These are phyloP conservation scores for Apistogramma diplotaenia DNA, from an alignment of 2,113 vertebrate genomes.

Conservation along the genomic window DNA sequence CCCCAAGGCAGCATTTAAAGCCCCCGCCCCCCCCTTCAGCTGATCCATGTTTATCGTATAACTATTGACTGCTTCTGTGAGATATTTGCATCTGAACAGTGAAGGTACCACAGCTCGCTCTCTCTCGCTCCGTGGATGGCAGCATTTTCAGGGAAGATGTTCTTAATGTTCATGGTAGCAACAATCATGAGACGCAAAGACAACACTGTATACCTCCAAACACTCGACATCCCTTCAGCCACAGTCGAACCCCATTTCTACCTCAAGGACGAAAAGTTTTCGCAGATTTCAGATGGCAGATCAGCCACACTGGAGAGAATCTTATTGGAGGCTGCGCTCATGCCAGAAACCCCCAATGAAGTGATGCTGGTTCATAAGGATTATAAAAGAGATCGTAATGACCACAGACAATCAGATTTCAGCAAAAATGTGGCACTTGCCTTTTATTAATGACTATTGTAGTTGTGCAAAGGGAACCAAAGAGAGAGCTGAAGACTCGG, in stretches of 20 bases:
- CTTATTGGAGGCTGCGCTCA: background rate
- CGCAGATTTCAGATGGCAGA: constrained; percentile 2
- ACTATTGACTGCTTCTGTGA: constrained; percentile 35
- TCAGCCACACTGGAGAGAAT: background rate
- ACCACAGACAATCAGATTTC: constrained; percentile 58
- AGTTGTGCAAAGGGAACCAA: background rate
- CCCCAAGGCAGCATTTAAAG: constrained; percentile 47
- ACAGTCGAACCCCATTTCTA: constrained; percentile 45
- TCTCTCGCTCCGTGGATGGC: background rate
- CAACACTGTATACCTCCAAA: constrained; percentile 59
- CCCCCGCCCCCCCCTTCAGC: constrained; percentile 33
- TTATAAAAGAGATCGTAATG: constrained; percentile 16
- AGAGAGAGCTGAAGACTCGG: background rate
- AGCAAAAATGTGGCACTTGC: background rate
- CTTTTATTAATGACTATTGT: background rate
- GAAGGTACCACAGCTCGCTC: constrained; percentile 33
- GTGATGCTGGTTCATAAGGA: constrained; percentile 6
- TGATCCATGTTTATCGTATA: constrained; percentile 55
- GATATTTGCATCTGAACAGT: constrained; percentile 63
- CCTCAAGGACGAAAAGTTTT: constrained; percentile 53
- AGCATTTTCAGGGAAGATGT: constrained; percentile 42
- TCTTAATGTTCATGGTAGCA: constrained; percentile 43
- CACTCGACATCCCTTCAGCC: constrained; percentile 38
- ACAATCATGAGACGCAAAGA: constrained; percentile 64
- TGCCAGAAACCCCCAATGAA: constrained; percentile 2